Conservation (phyloP, 2,888 invertebrate species). For the Limenitis camilla region DNA sequence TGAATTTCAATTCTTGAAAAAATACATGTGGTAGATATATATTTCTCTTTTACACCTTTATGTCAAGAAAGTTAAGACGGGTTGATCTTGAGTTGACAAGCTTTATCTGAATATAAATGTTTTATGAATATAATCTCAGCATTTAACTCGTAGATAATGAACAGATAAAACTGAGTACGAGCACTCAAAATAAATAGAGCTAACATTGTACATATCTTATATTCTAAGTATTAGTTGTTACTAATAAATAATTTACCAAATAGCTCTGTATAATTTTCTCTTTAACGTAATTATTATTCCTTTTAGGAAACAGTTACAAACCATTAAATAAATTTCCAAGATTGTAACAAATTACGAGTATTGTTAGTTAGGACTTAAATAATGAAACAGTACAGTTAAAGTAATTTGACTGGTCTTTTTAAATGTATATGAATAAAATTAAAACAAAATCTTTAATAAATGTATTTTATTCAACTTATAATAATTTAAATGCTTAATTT, state of each 20-base stretch:
- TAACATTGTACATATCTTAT: not conserved
- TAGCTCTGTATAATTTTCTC: not conserved
- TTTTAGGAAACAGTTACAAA: too few species aligned
- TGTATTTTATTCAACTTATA: not conserved
- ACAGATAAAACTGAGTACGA: constrained; percentile 20
- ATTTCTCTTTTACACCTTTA: constrained; percentile 1
- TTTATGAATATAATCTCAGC: constrained; percentile 28
- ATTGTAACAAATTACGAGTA: too few species aligned
- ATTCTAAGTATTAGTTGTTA: not conserved
- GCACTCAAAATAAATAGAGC: constrained; percentile 4
- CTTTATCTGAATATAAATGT: constrained; percentile 24
- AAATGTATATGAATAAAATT: too few species aligned
- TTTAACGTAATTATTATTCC: too few species aligned
- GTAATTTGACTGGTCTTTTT: too few species aligned
- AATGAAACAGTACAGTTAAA: too few species aligned
- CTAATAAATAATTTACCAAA: not conserved
- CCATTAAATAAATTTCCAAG: too few species aligned
- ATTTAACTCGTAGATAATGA: constrained; percentile 26
- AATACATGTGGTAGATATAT: not conserved
- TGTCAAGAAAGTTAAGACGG: constrained; percentile 1
- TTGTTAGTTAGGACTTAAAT: too few species aligned
- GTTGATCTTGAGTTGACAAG: constrained; percentile 18
- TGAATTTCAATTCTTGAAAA: not conserved
- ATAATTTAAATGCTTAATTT: not conserved
- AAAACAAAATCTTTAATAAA: not conserved